Percentiles rank a stretch among this genome's conserved stretches.
Evolutionary conservation across 2,113 vertebrate species (phyloP).

Genomic region (Leuciscus idus): DNA sequence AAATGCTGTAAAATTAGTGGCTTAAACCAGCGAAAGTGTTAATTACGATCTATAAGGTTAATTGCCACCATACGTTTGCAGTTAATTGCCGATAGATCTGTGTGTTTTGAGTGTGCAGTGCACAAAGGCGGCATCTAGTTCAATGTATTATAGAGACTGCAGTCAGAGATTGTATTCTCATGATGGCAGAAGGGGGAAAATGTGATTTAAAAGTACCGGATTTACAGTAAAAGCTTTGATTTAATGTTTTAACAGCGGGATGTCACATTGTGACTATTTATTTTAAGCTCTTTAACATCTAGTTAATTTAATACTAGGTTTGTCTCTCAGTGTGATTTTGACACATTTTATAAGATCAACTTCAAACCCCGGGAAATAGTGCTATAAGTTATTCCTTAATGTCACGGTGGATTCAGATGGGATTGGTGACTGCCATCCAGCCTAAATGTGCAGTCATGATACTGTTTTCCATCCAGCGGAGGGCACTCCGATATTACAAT

Average conservation of each 20-base stretch:
- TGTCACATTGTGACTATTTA: neutral
- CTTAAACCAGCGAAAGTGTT: constrained; percentile 13
- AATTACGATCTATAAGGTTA: constrained; percentile 43
- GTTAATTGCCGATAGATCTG: constrained; percentile 26
- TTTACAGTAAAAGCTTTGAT: constrained; percentile 15
- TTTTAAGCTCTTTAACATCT: constrained; percentile 36
- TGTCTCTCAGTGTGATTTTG: constrained; percentile 5
- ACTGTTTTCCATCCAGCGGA: constrained; percentile 44
- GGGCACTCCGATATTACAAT: constrained; percentile 48
- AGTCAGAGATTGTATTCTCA: neutral
- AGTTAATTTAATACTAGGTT: constrained; percentile 12
- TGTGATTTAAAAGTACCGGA: neutral
- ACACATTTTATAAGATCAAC: constrained; percentile 13
- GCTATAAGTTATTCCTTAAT: neutral
- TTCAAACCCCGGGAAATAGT: constrained; percentile 3
- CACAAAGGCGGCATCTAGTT: neutral
- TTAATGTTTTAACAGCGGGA: constrained; percentile 14
- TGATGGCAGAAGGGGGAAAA: neutral
- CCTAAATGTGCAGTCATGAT: neutral
- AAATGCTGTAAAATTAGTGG: constrained; percentile 20
- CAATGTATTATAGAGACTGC: constrained; percentile 22
- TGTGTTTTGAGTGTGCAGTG: constrained; percentile 9
- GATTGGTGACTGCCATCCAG: constrained; percentile 6
- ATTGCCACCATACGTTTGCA: constrained; percentile 21
- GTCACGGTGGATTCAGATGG: constrained; percentile 4